phyloP scores from a whole-genome alignment of 2,113 vertebrate species.

The Antennarius striatus region DNA sequence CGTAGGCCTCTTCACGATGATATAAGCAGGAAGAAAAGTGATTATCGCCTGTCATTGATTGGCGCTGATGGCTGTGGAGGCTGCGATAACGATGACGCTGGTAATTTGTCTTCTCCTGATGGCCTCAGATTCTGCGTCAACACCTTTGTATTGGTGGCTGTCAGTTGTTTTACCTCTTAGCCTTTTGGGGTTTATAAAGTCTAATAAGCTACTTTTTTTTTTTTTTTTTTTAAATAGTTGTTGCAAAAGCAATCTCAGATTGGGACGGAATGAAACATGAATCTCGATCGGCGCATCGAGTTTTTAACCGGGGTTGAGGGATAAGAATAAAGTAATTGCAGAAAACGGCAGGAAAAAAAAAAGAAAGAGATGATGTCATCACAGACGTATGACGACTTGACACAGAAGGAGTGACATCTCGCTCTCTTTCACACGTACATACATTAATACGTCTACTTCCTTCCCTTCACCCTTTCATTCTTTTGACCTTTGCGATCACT shows the following conservation, averaged over 20 bases:
- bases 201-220: too few relatives aligned
- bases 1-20: conserved; percentile 25
- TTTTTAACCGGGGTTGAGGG: background rate
- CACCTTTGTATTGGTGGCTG: conserved; percentile 10
- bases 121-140: conserved; percentile 22
- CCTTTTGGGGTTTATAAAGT: conserved; percentile 5
- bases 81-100: conserved; percentile 29
- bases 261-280: background rate
- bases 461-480: too few relatives aligned
- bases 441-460: too few relatives aligned
- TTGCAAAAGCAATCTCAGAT: conserved; percentile 8
- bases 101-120: conserved; percentile 17
- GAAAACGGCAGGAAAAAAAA: background rate
- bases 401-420: too few relatives aligned
- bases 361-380: too few relatives aligned
- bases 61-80: conserved; percentile 23
- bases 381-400: too few relatives aligned
- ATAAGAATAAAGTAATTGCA: background rate
- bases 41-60: conserved; percentile 45
- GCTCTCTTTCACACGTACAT: too few relatives aligned
- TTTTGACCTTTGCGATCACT: too few relatives aligned
- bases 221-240: too few relatives aligned
- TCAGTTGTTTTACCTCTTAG: conserved; percentile 1
- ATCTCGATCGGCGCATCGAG: background rate
- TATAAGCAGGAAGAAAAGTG: conserved; percentile 18